Base-by-base conservation (phyloP, 2,113 vertebrate genomes). In the Dolichotis patagonum region DNA sequence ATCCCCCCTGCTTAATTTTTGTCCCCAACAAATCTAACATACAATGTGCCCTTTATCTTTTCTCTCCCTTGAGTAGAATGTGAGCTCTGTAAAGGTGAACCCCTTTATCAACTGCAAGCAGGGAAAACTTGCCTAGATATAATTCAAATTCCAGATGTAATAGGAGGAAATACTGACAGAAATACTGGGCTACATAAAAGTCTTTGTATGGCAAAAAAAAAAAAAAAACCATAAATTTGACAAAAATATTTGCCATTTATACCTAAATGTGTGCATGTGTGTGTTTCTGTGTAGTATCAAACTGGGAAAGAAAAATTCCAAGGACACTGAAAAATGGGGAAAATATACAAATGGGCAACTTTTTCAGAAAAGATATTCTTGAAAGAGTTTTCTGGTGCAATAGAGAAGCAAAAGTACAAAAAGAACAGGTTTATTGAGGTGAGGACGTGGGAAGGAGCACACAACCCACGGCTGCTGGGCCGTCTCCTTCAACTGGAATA, bases 61-160 rank as follows among this genome's bases (percentile, higher is more conserved):
- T 90, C 38, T 38, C 38, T 43, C 32, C 38, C 41, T 95, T 46
- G 86, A n/a, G 56, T 49, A 95, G 38, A 90, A 67, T 41, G 32
- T 81, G 85, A 92, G 24, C 38, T 81, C 24, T 63, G 43, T 52
- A 1, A 86, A 90, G 49, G 24, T n/a, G 19, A 96, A 85, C 60
- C 80, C 32, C n/a, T 75, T 63, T 78, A 52, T 94, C 78, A 91
- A 88, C 28, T 69, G 88, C 46, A 90, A 94, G 30, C 43, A 54
- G 49, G 41, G 32, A 20, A 90, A 20, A 86, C 28, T 85, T 81
- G 35, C 78, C 65, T 84, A 94, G 84, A 56, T 88, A 69, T 69
- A 35, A 78, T 62, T 85, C 52, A 85, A 96, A 87, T 75, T 63
- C 17, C 56, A 94, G 49, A 56, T 60, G 77, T 77, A 83, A 16